A percentile compares a stretch with the other conserved stretches of the same genome.
Conservation (phyloP, 2,888 invertebrate species). For the Thera obeliscata region DNA sequence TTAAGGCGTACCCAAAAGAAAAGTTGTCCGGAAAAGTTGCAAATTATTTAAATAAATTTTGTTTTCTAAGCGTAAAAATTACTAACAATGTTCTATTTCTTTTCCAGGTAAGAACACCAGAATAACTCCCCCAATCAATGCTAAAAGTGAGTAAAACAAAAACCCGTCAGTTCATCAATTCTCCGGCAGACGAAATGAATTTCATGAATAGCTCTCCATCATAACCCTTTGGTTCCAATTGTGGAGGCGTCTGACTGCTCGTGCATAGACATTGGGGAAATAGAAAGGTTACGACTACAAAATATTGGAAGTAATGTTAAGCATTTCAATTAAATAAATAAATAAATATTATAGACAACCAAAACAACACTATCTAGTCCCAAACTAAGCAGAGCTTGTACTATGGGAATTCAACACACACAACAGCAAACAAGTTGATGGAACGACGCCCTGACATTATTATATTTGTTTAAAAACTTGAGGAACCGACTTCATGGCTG, state of each 20-base stretch:
- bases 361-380: too few species aligned
- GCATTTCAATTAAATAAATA: background rate
- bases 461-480: too few species aligned
- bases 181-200: slow-evolving; percentile 29
- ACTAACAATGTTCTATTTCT: background rate
- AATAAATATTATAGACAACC: too few species aligned
- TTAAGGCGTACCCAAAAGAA: too few species aligned
- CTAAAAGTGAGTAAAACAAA: slow-evolving; percentile 20
- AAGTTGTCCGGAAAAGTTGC: too few species aligned
- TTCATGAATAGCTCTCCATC: slow-evolving; percentile 34
- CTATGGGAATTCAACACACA: too few species aligned
- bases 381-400: too few species aligned
- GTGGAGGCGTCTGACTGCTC: slow-evolving; percentile 18
- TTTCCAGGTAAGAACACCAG: slow-evolving; percentile 26
- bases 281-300: slow-evolving; percentile 11
- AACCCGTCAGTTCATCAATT: slow-evolving; percentile 22
- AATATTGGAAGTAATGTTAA: background rate
- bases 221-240: slow-evolving; percentile 31
- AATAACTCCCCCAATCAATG: slow-evolving; percentile 14
- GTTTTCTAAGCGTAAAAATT: background rate
- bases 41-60: too few species aligned
- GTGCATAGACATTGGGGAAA: slow-evolving; percentile 6
- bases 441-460: too few species aligned
- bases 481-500: too few species aligned
- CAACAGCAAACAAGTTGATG: too few species aligned